phyloP scores from a whole-genome alignment of 2,113 vertebrate genomes.

The Scomber scombrus region DNA sequence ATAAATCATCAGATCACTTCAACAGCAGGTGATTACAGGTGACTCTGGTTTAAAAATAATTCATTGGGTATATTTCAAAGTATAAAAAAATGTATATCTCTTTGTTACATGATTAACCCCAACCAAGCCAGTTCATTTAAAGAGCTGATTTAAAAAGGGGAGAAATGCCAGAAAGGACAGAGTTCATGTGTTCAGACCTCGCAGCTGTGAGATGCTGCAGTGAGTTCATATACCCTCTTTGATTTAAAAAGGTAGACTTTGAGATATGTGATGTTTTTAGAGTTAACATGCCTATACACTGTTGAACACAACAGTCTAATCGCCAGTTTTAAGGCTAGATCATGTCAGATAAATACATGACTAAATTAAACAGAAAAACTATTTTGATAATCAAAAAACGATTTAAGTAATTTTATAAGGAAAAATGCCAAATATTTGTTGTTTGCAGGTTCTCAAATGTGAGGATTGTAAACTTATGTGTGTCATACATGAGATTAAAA shows the following conservation, averaged over 20 bases:
- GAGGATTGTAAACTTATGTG: too few species aligned
- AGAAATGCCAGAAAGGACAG: background rate
- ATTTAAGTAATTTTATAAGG: too few species aligned
- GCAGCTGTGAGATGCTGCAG: conserved; percentile 27
- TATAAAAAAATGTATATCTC: conserved; percentile 44
- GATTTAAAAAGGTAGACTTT: background rate
- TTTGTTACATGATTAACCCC: conserved; percentile 35
- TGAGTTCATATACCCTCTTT: background rate
- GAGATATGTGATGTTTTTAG: background rate
- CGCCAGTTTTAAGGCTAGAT: background rate
- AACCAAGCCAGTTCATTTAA: background rate
- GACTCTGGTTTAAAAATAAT: background rate
- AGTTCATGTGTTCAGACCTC: background rate
- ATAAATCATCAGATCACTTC: conserved; percentile 1
- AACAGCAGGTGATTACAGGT: background rate
- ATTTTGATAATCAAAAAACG: too few species aligned
- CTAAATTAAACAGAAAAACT: too few species aligned
- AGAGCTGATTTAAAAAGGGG: background rate
- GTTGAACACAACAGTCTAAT: background rate
- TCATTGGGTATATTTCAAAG: conserved; percentile 3
- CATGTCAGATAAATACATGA: too few species aligned
- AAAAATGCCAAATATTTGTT: too few species aligned
- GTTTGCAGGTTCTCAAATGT: too few species aligned
- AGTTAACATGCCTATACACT: background rate
- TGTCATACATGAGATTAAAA: too few species aligned